phyloP scores from a whole-genome alignment of 2,113 vertebrate species.

The Gadus chalcogrammus region DNA sequence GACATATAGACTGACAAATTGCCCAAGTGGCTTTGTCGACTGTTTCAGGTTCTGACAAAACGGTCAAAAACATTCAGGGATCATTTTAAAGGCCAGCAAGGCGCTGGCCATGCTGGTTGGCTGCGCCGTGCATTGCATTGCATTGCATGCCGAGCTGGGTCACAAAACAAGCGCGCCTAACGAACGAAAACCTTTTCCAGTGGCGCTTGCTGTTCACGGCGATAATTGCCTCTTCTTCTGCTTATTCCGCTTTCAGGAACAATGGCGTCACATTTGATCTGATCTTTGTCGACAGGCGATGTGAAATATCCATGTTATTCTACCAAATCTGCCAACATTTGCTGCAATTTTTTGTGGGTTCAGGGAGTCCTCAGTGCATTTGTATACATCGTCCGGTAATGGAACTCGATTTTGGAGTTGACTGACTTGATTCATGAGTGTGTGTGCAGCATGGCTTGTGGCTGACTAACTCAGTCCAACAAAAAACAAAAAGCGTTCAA shows the following conservation, averaged over 20 bases:
- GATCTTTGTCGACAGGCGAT: slow-evolving; percentile 63
- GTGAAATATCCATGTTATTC: slow-evolving; percentile 73
- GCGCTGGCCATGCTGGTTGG: slow-evolving; percentile 40
- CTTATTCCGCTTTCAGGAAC: slow-evolving; percentile 50
- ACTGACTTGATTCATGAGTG: neutral
- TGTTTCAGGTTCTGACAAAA: slow-evolving; percentile 46
- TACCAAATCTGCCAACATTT: slow-evolving; percentile 46
- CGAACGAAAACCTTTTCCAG: slow-evolving; percentile 34
- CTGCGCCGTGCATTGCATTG: slow-evolving; percentile 32
- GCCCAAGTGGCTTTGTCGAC: slow-evolving; percentile 22
- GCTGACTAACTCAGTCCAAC: neutral
- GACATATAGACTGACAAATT: neutral
- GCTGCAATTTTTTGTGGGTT: slow-evolving; percentile 60
- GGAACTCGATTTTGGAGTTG: slow-evolving; percentile 13
- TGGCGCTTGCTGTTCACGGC: slow-evolving; percentile 56
- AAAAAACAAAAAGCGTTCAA: neutral
- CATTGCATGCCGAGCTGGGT: slow-evolving; percentile 44
- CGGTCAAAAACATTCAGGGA: slow-evolving; percentile 71
- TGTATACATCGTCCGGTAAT: slow-evolving; percentile 44
- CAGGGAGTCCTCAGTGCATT: slow-evolving; percentile 38
- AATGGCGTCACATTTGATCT: slow-evolving; percentile 57
- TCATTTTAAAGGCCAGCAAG: slow-evolving; percentile 53
- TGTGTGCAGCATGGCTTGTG: too few species aligned
- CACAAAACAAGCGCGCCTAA: slow-evolving; percentile 47
- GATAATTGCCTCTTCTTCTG: slow-evolving; percentile 57